These are phyloP conservation scores for Ericerus pela DNA, from an alignment of 1,140 invertebrate species.

Conservation along the genomic window DNA sequence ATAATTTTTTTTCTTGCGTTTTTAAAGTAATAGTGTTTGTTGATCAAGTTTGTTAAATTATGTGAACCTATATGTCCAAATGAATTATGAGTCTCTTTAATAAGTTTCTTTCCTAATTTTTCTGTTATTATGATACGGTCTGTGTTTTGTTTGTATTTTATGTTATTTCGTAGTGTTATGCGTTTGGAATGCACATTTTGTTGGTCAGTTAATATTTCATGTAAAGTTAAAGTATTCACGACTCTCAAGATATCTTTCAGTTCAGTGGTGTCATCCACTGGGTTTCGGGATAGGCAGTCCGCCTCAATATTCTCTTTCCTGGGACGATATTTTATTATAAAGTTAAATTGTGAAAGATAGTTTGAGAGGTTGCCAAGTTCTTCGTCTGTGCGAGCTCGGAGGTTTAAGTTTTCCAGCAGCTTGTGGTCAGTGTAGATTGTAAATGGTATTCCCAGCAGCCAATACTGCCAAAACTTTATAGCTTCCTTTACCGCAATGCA, in stretches of 20 bases:
- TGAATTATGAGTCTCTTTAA: too few species aligned
- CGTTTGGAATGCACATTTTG: too few species aligned
- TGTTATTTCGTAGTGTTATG: too few species aligned
- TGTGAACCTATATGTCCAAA: too few species aligned
- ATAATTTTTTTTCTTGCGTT: not conserved
- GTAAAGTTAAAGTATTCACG: conserved; percentile 19
- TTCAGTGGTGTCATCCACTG: conserved; percentile 20
- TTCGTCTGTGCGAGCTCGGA: conserved; percentile 28
- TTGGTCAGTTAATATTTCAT: conserved; percentile 20
- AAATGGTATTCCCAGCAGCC: conserved; percentile 29
- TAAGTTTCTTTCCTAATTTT: too few species aligned
- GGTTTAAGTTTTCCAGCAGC: conserved; percentile 30
- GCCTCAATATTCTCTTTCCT: conserved; percentile 22
- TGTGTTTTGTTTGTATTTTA: too few species aligned
- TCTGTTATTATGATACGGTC: too few species aligned
- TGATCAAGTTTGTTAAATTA: too few species aligned
- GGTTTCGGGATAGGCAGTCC: conserved; percentile 22
- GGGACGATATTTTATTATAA: conserved; percentile 21
- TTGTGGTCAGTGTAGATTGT: too few species aligned
- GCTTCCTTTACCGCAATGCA: conserved; percentile 29
- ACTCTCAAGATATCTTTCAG: conserved; percentile 22
- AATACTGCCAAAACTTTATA: conserved; percentile 32
- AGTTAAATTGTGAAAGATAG: conserved; percentile 30
- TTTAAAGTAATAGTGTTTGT: too few species aligned
- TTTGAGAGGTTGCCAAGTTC: conserved; percentile 28